Conservation (phyloP, 2,113 vertebrate genomes). For the Anthoscopus minutus region DNA sequence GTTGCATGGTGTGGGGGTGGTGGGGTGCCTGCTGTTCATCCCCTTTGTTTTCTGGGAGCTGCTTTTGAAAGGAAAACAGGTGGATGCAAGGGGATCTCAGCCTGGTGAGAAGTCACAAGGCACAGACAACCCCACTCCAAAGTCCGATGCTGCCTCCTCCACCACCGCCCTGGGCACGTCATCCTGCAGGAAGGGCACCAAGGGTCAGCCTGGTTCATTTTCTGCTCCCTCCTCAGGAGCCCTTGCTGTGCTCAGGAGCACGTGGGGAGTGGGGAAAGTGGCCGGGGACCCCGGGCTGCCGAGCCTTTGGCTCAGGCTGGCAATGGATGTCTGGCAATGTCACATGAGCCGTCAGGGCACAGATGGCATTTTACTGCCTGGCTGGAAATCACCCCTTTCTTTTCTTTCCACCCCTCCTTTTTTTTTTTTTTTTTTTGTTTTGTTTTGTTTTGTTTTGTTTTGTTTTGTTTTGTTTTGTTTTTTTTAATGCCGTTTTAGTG, state of each 20-base stretch:
- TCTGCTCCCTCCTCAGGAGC: background rate
- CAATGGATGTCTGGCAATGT: conserved; percentile 32
- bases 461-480: too few relatives aligned
- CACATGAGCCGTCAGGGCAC: conserved; percentile 22
- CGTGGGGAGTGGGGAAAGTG: background rate
- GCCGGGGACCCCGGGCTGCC: background rate
- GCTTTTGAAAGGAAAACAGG: background rate
- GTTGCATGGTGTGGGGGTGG: background rate
- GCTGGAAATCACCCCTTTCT: background rate
- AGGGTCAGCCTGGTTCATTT: background rate
- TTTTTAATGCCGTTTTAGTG: background rate
- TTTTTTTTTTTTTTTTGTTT: background rate
- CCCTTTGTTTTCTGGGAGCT: background rate
- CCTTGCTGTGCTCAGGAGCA: background rate
- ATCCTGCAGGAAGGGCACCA: background rate
- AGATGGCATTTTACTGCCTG: conserved; percentile 68
- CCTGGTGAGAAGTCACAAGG: background rate
- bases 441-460: too few relatives aligned
- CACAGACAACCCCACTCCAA: background rate
- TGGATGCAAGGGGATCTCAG: background rate
- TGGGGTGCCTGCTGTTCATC: background rate
- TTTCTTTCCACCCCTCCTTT: rapidly evolving
- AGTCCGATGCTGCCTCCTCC: background rate
- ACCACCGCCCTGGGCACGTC: rapidly evolving
- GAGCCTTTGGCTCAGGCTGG: background rate